phyloP scores from a whole-genome alignment of 2,797 vertebrate genomes.

The Philypnodon macrostomus region DNA sequence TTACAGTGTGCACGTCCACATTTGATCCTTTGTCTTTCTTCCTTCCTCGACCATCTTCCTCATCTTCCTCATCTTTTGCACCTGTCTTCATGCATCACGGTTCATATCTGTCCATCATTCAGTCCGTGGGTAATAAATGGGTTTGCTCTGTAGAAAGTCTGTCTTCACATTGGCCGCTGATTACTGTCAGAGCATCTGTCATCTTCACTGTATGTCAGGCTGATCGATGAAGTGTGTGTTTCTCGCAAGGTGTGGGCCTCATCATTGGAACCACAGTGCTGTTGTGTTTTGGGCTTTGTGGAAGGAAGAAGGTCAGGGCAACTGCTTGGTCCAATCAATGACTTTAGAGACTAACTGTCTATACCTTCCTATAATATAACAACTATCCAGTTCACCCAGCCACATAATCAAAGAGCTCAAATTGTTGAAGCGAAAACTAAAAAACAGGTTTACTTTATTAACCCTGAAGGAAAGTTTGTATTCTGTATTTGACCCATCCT shows the following conservation, averaged over 20 bases:
- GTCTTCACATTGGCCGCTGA: conserved; percentile 57
- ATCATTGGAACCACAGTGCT: conserved; percentile 54
- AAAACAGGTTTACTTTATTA: no score
- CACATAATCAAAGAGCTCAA: conserved; percentile 20
- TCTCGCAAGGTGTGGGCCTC: conserved; percentile 23
- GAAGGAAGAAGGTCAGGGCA: conserved; percentile 58
- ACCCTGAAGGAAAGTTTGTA: no score
- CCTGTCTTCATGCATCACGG: conserved; percentile 60
- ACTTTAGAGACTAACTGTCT: conserved; percentile 56
- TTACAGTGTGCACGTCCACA: conserved; percentile 32
- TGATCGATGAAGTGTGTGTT: conserved; percentile 57
- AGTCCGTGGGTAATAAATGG: conserved; percentile 54
- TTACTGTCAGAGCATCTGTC: conserved; percentile 71
- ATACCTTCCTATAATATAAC: conserved; percentile 26
- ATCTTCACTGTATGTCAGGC: conserved; percentile 59
- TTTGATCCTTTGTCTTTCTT: conserved; percentile 38
- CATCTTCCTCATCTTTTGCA: conserved; percentile 57
- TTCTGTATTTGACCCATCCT: no score
- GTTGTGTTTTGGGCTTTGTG: conserved; percentile 44
- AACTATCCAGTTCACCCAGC: conserved; percentile 27
- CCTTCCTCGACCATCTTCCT: conserved; percentile 31
- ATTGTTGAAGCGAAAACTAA: conserved; percentile 47
- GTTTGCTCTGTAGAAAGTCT: no score
- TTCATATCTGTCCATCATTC: conserved; percentile 58
- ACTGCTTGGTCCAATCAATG: conserved; percentile 65